A percentile compares a stretch with the other conserved stretches of the same genome.
phyloP scores from a whole-genome alignment of 1,140 invertebrate genomes.

The Micrasema longulum region DNA sequence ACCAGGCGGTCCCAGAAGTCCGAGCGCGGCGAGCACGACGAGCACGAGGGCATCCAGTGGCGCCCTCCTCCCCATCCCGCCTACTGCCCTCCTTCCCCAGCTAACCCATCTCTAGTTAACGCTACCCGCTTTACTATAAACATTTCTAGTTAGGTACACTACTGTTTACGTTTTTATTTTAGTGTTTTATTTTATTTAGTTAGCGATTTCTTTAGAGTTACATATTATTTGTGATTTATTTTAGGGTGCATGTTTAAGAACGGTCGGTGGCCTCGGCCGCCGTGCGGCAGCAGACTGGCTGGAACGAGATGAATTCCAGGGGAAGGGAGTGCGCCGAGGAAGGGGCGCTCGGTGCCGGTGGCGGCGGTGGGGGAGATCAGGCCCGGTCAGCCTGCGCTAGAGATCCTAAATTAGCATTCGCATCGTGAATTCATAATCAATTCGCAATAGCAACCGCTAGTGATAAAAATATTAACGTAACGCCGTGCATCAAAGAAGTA shows the following conservation, averaged over 20 bases:
- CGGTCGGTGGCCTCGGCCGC: conserved; percentile 55
- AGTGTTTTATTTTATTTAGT: conserved; percentile 36
- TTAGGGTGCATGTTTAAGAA: conserved; percentile 54
- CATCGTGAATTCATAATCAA: not conserved
- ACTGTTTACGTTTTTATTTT: conserved; percentile 50
- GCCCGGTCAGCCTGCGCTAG: not conserved
- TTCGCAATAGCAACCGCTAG: too few species aligned
- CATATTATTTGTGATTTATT: conserved; percentile 53
- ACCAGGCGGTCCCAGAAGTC: conserved; percentile 49
- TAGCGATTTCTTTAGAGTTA: conserved; percentile 52
- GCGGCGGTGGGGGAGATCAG: conserved; percentile 11
- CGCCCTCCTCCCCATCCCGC: conserved; percentile 50
- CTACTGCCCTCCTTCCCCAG: conserved; percentile 49
- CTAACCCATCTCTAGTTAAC: conserved; percentile 50
- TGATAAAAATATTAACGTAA: too few species aligned
- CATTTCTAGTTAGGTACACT: conserved; percentile 50
- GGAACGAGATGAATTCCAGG: not conserved
- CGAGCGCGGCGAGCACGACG: conserved; percentile 45
- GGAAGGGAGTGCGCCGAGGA: conserved; percentile 4
- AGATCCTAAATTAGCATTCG: not conserved
- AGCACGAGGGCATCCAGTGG: conserved; percentile 53
- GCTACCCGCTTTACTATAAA: conserved; percentile 50
- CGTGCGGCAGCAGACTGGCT: conserved; percentile 54
- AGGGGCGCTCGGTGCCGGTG: not conserved
- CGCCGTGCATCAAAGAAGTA: too few species aligned